Evolutionary conservation across 2,797 vertebrate genomes (phyloP).

Genomic region (Mormyrops boulengeri): DNA sequence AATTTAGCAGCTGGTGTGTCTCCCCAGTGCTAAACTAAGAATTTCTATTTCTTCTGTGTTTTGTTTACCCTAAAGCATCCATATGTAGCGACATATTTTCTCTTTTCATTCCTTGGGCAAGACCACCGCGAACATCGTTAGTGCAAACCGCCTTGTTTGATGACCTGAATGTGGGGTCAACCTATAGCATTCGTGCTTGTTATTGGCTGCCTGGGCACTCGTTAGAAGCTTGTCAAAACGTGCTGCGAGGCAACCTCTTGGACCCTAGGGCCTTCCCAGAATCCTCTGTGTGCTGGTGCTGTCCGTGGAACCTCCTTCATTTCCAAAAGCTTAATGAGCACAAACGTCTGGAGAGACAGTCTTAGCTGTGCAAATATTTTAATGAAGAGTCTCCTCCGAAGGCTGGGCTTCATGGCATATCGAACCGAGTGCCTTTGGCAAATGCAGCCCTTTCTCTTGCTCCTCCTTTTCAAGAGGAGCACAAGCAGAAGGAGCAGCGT

Average conservation of each 20-base stretch:
- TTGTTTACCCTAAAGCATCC: background rate
- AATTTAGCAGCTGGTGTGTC: background rate
- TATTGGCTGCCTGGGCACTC: background rate
- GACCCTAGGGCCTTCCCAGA: background rate
- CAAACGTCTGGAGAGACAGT: background rate
- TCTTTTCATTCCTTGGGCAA: background rate
- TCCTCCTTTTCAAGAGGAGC: background rate
- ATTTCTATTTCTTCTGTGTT: background rate
- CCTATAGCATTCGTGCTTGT: background rate
- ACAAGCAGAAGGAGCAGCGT: background rate
- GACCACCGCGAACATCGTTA: background rate
- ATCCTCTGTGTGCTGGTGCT: background rate
- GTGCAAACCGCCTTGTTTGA: background rate
- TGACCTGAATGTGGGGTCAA: background rate
- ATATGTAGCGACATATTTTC: background rate
- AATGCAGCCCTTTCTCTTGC: background rate
- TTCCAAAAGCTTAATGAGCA: conserved; percentile 10
- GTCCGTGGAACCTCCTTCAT: background rate
- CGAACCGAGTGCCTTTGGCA: background rate
- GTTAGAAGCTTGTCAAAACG: background rate
- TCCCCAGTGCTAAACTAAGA: background rate
- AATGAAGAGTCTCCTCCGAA: background rate
- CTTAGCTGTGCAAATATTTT: conserved; percentile 19
- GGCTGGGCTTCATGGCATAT: background rate
- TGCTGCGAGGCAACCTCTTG: background rate